phyloP scores from a whole-genome alignment of 2,113 vertebrate genomes.

The Cavia aperea region DNA sequence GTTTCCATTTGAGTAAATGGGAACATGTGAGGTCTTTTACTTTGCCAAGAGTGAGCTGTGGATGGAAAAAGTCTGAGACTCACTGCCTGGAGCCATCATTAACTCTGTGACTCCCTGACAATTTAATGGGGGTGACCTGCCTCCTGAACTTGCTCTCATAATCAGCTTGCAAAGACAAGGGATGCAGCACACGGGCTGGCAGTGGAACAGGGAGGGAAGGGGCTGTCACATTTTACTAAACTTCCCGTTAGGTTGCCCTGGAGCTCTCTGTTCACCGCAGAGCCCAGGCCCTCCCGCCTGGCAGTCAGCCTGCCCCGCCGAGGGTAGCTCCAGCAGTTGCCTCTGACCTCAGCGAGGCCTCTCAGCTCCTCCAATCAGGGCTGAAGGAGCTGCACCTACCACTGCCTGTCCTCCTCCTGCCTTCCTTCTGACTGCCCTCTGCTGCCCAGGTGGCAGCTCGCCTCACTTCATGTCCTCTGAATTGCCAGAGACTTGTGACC shows the following conservation, averaged over 20 bases:
- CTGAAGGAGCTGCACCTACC: not conserved
- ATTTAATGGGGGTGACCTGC: constrained; percentile 20
- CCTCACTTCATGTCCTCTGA: not conserved
- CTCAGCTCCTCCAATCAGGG: not conserved
- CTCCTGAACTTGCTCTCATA: not conserved
- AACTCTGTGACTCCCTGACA: constrained; percentile 25
- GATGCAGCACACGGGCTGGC: not conserved
- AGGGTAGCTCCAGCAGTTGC: not conserved
- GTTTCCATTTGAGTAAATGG: constrained; percentile 44
- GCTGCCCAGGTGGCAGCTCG: not conserved
- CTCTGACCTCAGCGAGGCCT: not conserved
- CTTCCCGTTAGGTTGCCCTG: not conserved
- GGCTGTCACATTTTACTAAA: not conserved
- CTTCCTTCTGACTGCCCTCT: not conserved
- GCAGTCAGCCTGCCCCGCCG: not conserved
- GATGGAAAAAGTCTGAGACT: constrained; percentile 45
- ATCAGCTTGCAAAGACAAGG: not conserved
- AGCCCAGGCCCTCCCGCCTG: not conserved
- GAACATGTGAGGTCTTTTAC: constrained; percentile 47
- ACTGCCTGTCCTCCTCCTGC: not conserved
- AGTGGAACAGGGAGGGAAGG: not conserved
- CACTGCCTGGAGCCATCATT: constrained; percentile 30
- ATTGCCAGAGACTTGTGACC: not conserved
- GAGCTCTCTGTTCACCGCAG: not conserved
- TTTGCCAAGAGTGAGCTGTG: constrained; percentile 46